Percentiles rank a stretch among this genome's conserved stretches.
These are phyloP conservation scores for Lottia gigantea DNA, from an alignment of 2,888 invertebrate species.

Conservation along the genomic window DNA sequence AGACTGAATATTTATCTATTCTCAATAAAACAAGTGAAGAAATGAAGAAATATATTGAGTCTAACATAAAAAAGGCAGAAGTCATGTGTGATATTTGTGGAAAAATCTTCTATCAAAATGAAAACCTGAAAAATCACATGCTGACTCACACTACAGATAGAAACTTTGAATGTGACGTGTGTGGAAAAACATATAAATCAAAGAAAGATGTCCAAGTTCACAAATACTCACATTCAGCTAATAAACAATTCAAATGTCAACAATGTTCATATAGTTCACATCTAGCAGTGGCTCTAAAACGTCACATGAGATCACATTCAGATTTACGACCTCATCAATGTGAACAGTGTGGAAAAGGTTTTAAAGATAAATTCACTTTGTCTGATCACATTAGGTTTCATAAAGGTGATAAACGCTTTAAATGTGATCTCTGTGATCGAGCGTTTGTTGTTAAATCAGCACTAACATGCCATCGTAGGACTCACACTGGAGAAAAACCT, in stretches of 20 bases:
- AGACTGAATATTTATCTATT: no score
- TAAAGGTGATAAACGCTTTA: conserved; percentile 1
- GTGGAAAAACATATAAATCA: conserved; percentile 14
- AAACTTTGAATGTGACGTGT: conserved; percentile 12
- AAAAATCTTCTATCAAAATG: not conserved
- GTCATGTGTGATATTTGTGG: conserved; percentile 17
- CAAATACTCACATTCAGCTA: no score
- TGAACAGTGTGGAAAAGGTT: conserved; percentile 9
- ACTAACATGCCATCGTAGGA: no score
- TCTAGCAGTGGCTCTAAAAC: no score
- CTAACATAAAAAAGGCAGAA: conserved; percentile 7
- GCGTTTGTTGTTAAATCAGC: not conserved
- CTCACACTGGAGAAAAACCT: no score
- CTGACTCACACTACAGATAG: conserved; percentile 19
- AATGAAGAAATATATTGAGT: not conserved
- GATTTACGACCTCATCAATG: not conserved
- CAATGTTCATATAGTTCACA: no score
- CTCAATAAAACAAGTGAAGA: not conserved
- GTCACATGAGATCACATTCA: conserved; percentile 14
- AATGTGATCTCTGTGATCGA: conserved; percentile 12
- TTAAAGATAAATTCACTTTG: not conserved
- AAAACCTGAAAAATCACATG: conserved; percentile 12
- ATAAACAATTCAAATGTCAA: no score
- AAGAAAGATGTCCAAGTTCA: conserved; percentile 2
- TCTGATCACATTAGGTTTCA: conserved; percentile 10